Evolutionary conservation across 2,888 invertebrate genomes (phyloP).

Genomic region (Dynastes tityus): DNA sequence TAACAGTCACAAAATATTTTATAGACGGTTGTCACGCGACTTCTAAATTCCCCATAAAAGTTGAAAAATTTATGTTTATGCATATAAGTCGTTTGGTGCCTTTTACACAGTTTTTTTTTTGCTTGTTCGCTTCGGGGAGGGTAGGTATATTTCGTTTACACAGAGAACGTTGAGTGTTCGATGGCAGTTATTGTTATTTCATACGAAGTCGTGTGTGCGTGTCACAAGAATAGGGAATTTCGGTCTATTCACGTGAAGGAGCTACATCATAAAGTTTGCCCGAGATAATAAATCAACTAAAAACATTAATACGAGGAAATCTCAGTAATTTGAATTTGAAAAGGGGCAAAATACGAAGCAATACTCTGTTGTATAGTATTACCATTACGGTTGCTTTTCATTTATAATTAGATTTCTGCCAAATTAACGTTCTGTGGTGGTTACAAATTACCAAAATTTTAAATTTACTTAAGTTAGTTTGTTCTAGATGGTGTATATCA

Average conservation of each 20-base stretch:
- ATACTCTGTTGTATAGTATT: background rate
- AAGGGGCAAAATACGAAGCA: background rate
- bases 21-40: conserved; percentile 38
- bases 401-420: background rate
- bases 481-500: too few species aligned
- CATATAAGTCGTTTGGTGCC: conserved; percentile 17
- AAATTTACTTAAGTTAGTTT: too few species aligned
- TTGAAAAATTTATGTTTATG: conserved; percentile 39
- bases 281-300: conserved; percentile 8
- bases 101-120: conserved; percentile 4
- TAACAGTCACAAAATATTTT: conserved; percentile 48
- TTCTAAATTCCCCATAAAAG: conserved; percentile 36
- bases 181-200: conserved; percentile 15
- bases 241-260: conserved; percentile 10
- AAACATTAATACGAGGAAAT: background rate
- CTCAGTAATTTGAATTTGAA: conserved; percentile 1
- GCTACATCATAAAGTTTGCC: background rate
- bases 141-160: background rate
- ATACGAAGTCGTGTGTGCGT: conserved; percentile 13
- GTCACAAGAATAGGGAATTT: background rate
- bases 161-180: conserved; percentile 8
- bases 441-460: too few species aligned
- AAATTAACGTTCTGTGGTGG: too few species aligned
- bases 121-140: background rate
- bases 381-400: background rate